These are phyloP conservation scores for Crossocerus cetratus DNA, from an alignment of 2,888 invertebrate genomes.

Conservation along the genomic window DNA sequence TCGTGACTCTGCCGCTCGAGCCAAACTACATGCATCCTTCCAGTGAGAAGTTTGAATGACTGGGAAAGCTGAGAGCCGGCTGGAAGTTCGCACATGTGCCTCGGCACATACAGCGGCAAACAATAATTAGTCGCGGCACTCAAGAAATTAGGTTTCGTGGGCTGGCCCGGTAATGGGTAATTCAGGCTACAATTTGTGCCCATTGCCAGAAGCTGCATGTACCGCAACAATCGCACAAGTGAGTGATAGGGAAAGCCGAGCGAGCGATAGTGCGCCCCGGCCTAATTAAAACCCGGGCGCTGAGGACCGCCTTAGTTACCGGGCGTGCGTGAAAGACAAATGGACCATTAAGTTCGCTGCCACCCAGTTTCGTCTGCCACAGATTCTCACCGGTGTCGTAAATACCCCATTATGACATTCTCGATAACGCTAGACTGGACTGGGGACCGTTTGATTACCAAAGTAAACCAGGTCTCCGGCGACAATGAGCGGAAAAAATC, in stretches of 20 bases:
- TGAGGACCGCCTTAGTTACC: conserved; percentile 23
- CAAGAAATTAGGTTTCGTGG: too few species aligned
- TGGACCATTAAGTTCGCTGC: conserved; percentile 6
- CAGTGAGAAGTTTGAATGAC: too few species aligned
- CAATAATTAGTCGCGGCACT: too few species aligned
- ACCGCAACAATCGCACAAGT: conserved; percentile 48
- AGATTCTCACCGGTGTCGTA: conserved; percentile 42
- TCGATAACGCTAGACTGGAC: conserved; percentile 21
- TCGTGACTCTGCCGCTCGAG: too few species aligned
- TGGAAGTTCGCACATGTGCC: too few species aligned
- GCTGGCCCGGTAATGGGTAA: too few species aligned
- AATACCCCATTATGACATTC: conserved; percentile 52
- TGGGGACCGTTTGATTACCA: conserved; percentile 26
- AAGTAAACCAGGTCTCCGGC: conserved; percentile 11
- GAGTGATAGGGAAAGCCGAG: conserved; percentile 46
- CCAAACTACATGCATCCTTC: too few species aligned
- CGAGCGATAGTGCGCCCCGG: conserved; percentile 42
- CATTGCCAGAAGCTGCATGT: conserved; percentile 9
- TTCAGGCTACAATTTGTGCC: too few species aligned
- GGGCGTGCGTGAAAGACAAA: neutral
- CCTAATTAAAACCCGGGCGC: conserved; percentile 54
- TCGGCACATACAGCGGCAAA: too few species aligned
- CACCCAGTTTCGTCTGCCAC: conserved; percentile 41
- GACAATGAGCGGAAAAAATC: conserved; percentile 22
- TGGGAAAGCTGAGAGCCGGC: too few species aligned